phyloP scores from a whole-genome alignment of 1,140 invertebrate genomes.

The Drosophila sproati region DNA sequence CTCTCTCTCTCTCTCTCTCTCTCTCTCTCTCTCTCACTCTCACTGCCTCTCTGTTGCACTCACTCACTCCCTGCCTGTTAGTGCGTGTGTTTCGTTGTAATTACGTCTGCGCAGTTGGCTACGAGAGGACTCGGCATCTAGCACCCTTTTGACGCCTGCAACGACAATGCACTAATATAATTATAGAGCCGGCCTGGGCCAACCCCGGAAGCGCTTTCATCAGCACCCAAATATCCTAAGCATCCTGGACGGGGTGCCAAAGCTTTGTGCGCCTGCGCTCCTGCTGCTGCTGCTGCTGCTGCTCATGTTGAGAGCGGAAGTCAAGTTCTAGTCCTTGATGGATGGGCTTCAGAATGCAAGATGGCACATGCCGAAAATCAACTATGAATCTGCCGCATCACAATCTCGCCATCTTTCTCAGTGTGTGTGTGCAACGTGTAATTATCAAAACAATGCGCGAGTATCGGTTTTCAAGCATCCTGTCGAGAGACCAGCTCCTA shows the following conservation, averaged over 20 bases:
- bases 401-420: constrained; percentile 37
- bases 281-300: constrained; percentile 6
- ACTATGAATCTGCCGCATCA: constrained; percentile 11
- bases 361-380: constrained; percentile 36
- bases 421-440: constrained; percentile 54
- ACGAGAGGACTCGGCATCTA: constrained; percentile 22
- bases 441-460: constrained; percentile 67
- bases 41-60: constrained; percentile 10
- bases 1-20: constrained; percentile 17
- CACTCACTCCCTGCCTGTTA: constrained; percentile 9
- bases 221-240: constrained; percentile 46
- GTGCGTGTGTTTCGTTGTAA: constrained; percentile 39
- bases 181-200: constrained; percentile 63
- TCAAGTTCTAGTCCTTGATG: constrained; percentile 49
- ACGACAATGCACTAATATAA: constrained; percentile 70
- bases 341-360: constrained; percentile 21
- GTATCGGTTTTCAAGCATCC: constrained; percentile 82
- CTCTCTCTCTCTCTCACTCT: neutral
- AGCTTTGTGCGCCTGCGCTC: constrained; percentile 56
- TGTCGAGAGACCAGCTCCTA: constrained; percentile 34
- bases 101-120: constrained; percentile 49
- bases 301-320: constrained; percentile 52
- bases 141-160: constrained; percentile 64
- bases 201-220: constrained; percentile 79
- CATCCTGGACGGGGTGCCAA: constrained; percentile 50